phyloP scores from a whole-genome alignment of 2,113 vertebrate species.

The Zonotrichia leucophrys region DNA sequence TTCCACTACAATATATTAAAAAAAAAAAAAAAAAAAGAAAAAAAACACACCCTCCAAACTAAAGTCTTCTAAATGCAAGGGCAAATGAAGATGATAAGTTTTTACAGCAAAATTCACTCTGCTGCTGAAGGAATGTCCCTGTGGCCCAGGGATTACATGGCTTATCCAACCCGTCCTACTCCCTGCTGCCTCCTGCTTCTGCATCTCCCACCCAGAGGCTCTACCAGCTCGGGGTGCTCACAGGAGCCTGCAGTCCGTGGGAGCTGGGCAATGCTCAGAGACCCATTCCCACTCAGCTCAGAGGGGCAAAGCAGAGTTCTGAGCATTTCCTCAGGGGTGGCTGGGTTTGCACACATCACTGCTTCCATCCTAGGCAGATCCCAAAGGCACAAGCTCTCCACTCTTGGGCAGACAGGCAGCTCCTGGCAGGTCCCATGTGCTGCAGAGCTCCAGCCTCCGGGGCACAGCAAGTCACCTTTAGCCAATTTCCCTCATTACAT shows the following conservation, averaged over 20 bases:
- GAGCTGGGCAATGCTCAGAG: background rate
- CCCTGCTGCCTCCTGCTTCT: background rate
- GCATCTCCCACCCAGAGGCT: background rate
- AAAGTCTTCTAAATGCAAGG: background rate
- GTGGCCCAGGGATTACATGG: background rate
- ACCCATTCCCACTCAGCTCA: background rate
- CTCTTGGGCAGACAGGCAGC: background rate
- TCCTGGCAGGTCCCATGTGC: rapidly evolving
- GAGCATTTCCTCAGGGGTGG: background rate
- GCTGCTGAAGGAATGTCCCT: background rate
- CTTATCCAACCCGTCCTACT: background rate
- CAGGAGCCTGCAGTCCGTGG: background rate
- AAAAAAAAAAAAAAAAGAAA: rapidly evolving
- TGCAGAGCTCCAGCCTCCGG: background rate
- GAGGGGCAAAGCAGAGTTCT: background rate
- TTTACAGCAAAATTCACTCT: background rate
- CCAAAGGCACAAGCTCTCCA: background rate
- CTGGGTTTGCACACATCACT: background rate
- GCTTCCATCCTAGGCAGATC: background rate
- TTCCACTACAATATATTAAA: background rate
- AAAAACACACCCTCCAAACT: background rate
- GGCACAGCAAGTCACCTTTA: background rate
- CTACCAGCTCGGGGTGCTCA: background rate
- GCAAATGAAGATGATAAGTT: background rate
- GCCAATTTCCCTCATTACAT: background rate